phyloP scores from a whole-genome alignment of 2,888 invertebrate genomes.

The Halictus ligatus region DNA sequence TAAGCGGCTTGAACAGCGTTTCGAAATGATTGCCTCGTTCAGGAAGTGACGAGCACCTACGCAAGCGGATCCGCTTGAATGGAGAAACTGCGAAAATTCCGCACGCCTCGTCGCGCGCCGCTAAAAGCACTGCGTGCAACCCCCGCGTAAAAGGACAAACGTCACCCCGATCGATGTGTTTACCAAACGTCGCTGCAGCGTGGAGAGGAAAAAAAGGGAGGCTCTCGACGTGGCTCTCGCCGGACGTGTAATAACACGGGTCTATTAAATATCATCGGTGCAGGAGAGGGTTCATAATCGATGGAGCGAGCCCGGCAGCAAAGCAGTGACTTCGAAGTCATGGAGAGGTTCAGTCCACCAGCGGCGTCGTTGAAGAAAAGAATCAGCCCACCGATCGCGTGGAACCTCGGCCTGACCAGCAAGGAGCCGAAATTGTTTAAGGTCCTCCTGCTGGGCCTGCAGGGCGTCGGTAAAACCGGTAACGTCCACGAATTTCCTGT shows the following conservation, averaged over 20 bases:
- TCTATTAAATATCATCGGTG: slow-evolving; percentile 59
- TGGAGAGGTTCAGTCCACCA: slow-evolving; percentile 65
- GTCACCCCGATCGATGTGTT: slow-evolving; percentile 53
- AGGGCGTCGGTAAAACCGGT: slow-evolving; percentile 94
- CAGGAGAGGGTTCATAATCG: slow-evolving; percentile 67
- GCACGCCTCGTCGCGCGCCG: background rate
- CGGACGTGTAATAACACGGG: slow-evolving; percentile 50
- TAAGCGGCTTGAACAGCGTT: background rate
- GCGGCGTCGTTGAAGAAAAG: slow-evolving; percentile 60
- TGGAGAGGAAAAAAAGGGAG: slow-evolving; percentile 17
- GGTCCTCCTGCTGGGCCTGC: slow-evolving; percentile 92
- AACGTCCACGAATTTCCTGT: slow-evolving; percentile 66
- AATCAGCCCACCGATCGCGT: slow-evolving; percentile 66
- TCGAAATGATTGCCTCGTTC: too few relatives aligned
- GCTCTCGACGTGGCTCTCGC: slow-evolving; percentile 26
- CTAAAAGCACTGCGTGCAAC: background rate
- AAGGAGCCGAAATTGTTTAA: slow-evolving; percentile 87
- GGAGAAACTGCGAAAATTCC: background rate
- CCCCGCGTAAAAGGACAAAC: slow-evolving; percentile 6
- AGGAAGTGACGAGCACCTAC: background rate
- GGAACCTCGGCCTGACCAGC: slow-evolving; percentile 63
- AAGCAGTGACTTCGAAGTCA: slow-evolving; percentile 63
- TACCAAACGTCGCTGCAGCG: slow-evolving; percentile 27
- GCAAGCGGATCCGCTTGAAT: background rate
- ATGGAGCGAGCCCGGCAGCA: slow-evolving; percentile 42